Evolutionary conservation across 2,113 vertebrate species (phyloP).

Genomic region (Stercorarius parasiticus): DNA sequence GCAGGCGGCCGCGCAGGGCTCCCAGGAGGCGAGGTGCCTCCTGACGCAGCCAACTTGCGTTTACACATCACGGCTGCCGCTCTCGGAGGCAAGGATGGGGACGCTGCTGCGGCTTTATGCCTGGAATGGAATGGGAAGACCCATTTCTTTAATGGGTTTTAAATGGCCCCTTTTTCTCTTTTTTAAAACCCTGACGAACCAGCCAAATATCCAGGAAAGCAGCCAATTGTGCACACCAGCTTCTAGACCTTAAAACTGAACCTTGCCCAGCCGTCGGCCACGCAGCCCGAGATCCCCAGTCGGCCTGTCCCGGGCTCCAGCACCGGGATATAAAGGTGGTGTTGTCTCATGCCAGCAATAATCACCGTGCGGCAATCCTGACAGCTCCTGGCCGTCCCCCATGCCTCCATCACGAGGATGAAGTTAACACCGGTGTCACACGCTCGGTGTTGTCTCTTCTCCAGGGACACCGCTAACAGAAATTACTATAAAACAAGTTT

Average conservation of each 20-base stretch:
- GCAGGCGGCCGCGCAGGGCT: background rate
- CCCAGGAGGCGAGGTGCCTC: background rate
- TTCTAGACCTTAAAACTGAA: background rate
- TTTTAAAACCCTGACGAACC: background rate
- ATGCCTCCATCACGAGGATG: background rate
- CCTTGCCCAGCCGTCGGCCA: accelerated
- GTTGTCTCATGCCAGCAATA: background rate
- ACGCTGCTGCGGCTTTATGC: background rate
- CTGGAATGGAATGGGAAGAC: background rate
- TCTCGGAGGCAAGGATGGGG: background rate
- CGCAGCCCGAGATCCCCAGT: background rate
- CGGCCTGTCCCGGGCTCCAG: background rate
- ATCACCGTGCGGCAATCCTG: accelerated
- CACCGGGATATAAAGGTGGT: accelerated
- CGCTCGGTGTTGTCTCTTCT: background rate
- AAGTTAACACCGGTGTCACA: background rate
- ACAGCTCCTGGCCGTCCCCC: background rate
- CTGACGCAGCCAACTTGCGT: background rate
- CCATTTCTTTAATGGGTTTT: background rate
- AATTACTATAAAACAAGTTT: slow-evolving; percentile 62
- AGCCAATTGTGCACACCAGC: background rate
- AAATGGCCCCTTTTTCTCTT: background rate
- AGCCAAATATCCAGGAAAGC: background rate
- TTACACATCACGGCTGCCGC: background rate
- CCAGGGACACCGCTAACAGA: slow-evolving; percentile 53